These are phyloP conservation scores for Rhynchonema sp. DNA, from an alignment of 2,888 invertebrate species.

Conservation along the genomic window DNA sequence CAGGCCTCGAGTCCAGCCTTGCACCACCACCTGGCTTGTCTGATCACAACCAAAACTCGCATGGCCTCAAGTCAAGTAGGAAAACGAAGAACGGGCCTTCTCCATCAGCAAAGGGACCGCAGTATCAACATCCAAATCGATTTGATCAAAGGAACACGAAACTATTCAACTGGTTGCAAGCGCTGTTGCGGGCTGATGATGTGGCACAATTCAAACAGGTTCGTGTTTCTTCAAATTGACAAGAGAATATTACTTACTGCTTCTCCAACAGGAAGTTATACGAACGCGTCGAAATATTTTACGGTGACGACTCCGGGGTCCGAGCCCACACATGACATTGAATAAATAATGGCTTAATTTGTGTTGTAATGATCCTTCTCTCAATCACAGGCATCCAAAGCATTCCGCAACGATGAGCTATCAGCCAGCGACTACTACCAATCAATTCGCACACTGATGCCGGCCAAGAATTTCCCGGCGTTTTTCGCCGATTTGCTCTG, in stretches of 20 bases:
- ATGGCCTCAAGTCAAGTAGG: too few relatives aligned
- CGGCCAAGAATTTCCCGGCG: not conserved
- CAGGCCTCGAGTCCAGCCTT: too few relatives aligned
- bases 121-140: not conserved
- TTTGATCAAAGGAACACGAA: not conserved
- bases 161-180: not conserved
- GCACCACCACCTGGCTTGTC: too few relatives aligned
- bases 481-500: constrained; percentile 1
- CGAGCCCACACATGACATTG: too few relatives aligned
- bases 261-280: too few relatives aligned
- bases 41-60: too few relatives aligned
- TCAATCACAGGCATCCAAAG: not conserved
- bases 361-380: not conserved
- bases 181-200: not conserved
- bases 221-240: too few relatives aligned
- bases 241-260: too few relatives aligned
- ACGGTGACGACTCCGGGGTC: too few relatives aligned
- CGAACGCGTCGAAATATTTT: too few relatives aligned
- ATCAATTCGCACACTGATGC: not conserved
- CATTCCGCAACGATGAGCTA: not conserved
- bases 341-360: too few relatives aligned
- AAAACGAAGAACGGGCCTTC: too few relatives aligned
- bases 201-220: not conserved
- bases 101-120: not conserved
- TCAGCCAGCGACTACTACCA: not conserved